Conservation (phyloP, 2,797 vertebrate genomes). For the Takifugu ocellatus region DNA sequence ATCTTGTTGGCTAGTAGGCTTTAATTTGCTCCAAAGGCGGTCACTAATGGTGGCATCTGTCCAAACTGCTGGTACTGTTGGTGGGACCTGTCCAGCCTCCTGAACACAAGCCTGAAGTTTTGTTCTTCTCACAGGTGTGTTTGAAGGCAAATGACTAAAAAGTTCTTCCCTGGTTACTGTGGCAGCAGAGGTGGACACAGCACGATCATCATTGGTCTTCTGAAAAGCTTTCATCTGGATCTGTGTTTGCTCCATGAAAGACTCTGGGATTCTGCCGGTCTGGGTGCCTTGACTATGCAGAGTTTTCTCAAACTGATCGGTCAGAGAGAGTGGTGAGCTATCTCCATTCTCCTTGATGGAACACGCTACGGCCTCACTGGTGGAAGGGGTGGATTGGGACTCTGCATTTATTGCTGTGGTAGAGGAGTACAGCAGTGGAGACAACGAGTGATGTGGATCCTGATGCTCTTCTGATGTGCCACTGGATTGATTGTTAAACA, state of each 20-base stretch:
- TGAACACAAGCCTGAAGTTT: slow-evolving; percentile 77
- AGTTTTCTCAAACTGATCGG: slow-evolving; percentile 12
- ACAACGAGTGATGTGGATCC: slow-evolving; percentile 19
- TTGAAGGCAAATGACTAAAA: slow-evolving; percentile 47
- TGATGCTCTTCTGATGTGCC: slow-evolving; percentile 43
- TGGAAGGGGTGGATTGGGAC: slow-evolving; percentile 6
- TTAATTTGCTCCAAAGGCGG: slow-evolving; percentile 88
- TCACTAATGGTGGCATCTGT: slow-evolving; percentile 85
- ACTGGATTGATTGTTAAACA: slow-evolving; percentile 58
- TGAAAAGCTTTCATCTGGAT: slow-evolving; percentile 11
- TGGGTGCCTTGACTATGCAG: slow-evolving; percentile 13
- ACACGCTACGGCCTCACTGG: slow-evolving; percentile 15
- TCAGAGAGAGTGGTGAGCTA: slow-evolving; percentile 2
- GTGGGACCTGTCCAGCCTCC: slow-evolving; percentile 45
- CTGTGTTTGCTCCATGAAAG: slow-evolving; percentile 17
- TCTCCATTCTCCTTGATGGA: slow-evolving; percentile 34
- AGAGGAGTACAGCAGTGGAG: slow-evolving; percentile 24
- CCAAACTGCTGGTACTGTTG: slow-evolving; percentile 77
- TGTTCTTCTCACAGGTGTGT: slow-evolving; percentile 65
- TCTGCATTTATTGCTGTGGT: slow-evolving; percentile 49
- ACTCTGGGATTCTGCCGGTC: slow-evolving; percentile 3
- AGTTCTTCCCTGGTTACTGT: slow-evolving; percentile 41
- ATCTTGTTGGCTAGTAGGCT: slow-evolving; percentile 79
- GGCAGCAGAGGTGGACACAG: slow-evolving; percentile 4
- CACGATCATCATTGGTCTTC: too few species aligned